Base-by-base conservation (phyloP, 2,113 vertebrate genomes). In the Psettodes erumei region DNA sequence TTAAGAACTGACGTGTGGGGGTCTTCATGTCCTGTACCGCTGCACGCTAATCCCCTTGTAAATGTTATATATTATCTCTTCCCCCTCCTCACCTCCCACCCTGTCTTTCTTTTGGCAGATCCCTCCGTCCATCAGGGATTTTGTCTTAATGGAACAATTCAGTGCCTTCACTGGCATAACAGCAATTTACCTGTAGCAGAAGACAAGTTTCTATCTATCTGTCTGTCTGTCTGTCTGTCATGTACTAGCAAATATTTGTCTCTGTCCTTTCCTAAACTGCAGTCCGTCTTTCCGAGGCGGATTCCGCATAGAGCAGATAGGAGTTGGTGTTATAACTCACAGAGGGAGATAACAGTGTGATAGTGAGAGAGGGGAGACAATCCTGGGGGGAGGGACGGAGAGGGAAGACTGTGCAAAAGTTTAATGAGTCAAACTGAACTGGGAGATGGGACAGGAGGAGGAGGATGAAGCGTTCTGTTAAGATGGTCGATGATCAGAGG, bases 11-110 rank as follows among this genome's bases (percentile, higher is more conserved):
- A 82, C 64, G 54, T 89, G 70, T 77, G 74, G 69, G 79, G 82
- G 73, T 84, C 80, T 62, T 80, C 58, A 71, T 78, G 75, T 78
- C 60, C 71, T 72, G 43, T 74, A 80, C 75, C 66, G 67, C 75
- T 88, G 75, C 78, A 83, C 80, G 79, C 79, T 86, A 90, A 89
- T 86, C 69, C 79, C 74, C 81, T 87, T 84, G 63, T 84, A 83
- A 89, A 83, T 63, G 43, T 79, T 77, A 58, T 81, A 58, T 75
- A 69, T 82, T 65, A 32, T n/a, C 48, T 48, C 15, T 76, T 48
- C 5, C 45, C 12, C 43, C 5, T 8, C 58, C 42, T 35, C 61
- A 28, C 13, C 32, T 25, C 21, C 6, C 50, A 35, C 21, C 27
- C 13, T 51, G 33, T 33, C 47, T 43, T 16, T 54, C 43, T 69